These are phyloP conservation scores for Polypedilum vanderplanki DNA, from an alignment of 1,140 invertebrate genomes.

Conservation along the genomic window DNA sequence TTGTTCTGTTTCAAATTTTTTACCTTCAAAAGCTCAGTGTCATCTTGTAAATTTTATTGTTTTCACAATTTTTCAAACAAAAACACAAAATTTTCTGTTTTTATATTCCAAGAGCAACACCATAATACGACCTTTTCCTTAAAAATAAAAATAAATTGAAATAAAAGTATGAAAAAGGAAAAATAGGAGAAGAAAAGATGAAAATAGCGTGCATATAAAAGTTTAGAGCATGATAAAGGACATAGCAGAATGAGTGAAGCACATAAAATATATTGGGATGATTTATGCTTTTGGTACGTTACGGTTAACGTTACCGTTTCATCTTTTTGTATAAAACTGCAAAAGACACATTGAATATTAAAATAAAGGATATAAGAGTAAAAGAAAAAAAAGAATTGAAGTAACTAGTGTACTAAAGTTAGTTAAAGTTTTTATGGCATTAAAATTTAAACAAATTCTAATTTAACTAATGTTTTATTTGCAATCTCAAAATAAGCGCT, in stretches of 20 bases:
- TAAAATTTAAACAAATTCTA: background rate
- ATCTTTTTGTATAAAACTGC: background rate
- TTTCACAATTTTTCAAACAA: constrained; percentile 1
- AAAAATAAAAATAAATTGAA: no score
- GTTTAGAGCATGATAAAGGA: background rate
- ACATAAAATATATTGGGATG: background rate
- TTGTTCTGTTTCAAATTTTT: background rate
- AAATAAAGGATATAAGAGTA: background rate
- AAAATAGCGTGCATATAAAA: background rate
- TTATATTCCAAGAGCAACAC: background rate
- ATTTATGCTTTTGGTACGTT: background rate
- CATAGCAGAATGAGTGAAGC: background rate
- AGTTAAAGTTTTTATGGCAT: background rate
- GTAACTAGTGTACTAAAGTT: background rate
- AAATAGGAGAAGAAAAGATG: background rate
- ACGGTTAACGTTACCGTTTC: background rate
- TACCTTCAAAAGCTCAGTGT: background rate
- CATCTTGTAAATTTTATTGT: background rate
- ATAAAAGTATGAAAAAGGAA: background rate
- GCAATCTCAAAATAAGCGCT: background rate
- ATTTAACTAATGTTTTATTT: background rate
- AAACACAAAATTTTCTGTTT: no score
- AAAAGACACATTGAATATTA: background rate
- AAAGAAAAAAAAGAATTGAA: background rate
- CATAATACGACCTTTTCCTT: background rate